Evolutionary conservation across 2,888 invertebrate genomes (phyloP).

Genomic region (Hedya salicella): DNA sequence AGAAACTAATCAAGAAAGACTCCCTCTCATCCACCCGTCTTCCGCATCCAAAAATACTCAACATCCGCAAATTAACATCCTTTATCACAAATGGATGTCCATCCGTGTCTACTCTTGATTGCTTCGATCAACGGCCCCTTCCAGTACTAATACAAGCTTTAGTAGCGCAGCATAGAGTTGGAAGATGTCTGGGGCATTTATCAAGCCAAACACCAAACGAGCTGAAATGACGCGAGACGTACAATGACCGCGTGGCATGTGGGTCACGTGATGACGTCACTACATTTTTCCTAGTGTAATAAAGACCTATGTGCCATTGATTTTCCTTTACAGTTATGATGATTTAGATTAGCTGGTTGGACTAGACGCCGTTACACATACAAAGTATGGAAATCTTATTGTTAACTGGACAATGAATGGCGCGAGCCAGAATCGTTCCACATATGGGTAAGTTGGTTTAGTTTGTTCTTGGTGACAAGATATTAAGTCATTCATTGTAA

Average conservation of each 20-base stretch:
- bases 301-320: neutral
- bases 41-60: conserved; percentile 39
- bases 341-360: neutral
- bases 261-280: conserved; percentile 57
- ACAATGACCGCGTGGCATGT: conserved; percentile 54
- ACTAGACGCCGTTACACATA: conserved; percentile 39
- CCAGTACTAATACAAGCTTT: neutral
- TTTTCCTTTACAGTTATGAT: neutral
- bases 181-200: neutral
- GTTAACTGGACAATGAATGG: conserved; percentile 43
- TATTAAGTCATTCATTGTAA: conserved; percentile 29
- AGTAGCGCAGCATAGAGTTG: conserved; percentile 13
- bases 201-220: conserved; percentile 45
- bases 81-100: conserved; percentile 32
- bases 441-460: conserved; percentile 35
- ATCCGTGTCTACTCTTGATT: conserved; percentile 38
- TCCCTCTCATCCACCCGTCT: conserved; percentile 1
- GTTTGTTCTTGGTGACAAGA: conserved; percentile 35
- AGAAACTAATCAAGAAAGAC: conserved; percentile 1
- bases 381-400: conserved; percentile 42
- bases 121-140: conserved; percentile 7
- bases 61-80: conserved; percentile 37
- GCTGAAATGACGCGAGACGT: conserved; percentile 52
- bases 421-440: conserved; percentile 33
- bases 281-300: neutral